Evolutionary conservation across 2,888 invertebrate genomes (phyloP).

Genomic region (Rhagonycha fulva): DNA sequence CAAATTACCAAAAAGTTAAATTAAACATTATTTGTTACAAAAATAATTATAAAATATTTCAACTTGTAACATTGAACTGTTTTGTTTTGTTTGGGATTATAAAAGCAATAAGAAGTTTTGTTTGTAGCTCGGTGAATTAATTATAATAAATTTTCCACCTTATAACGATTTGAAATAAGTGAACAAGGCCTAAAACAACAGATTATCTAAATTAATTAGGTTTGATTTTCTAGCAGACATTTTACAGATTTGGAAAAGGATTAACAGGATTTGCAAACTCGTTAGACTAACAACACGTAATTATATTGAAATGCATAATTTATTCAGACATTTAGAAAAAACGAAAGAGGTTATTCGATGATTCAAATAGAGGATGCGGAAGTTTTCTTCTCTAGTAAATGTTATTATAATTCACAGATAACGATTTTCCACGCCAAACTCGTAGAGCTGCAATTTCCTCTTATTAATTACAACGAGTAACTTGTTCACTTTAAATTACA

Average conservation of each 20-base stretch:
- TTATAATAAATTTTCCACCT: background rate
- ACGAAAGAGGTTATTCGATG: background rate
- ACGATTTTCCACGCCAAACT: background rate
- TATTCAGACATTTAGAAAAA: background rate
- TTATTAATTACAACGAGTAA: conserved; percentile 1
- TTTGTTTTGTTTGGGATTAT: background rate
- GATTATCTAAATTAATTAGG: background rate
- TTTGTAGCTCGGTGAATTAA: background rate
- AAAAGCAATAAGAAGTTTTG: background rate
- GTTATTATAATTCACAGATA: background rate
- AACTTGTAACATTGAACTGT: background rate
- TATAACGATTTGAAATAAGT: conserved; percentile 1
- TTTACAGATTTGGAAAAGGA: background rate
- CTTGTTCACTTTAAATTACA: background rate
- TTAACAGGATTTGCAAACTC: background rate
- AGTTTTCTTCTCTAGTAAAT: background rate
- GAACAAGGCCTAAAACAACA: conserved; percentile 2
- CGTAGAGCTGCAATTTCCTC: background rate
- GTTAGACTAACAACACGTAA: background rate
- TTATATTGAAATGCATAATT: background rate
- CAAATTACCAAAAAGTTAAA: background rate
- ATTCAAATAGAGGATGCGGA: too few relatives aligned
- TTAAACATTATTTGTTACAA: background rate
- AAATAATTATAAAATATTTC: background rate
- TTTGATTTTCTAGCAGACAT: background rate